A percentile compares a stretch with the other conserved stretches of the same genome.
phyloP scores from a whole-genome alignment of 1,140 invertebrate genomes.

The Arion vulgaris region DNA sequence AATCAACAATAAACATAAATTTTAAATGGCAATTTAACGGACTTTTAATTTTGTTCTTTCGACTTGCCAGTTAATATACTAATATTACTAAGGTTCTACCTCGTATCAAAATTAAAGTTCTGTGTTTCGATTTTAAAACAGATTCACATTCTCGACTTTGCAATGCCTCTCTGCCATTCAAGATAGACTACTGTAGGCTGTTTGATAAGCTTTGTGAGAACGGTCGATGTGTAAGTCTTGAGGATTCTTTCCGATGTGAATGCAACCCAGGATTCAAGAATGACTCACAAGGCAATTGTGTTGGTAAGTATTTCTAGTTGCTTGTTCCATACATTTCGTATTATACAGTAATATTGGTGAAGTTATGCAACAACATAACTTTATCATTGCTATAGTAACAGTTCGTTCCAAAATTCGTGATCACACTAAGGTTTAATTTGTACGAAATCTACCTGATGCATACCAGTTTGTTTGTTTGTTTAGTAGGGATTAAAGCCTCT shows the following conservation, averaged over 20 bases:
- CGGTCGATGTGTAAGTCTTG: constrained; percentile 84
- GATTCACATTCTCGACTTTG: constrained; percentile 70
- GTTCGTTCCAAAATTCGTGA: too few relatives aligned
- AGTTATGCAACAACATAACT: background rate
- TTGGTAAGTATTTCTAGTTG: constrained; percentile 41
- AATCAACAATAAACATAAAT: too few relatives aligned
- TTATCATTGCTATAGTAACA: background rate
- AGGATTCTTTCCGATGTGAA: constrained; percentile 81
- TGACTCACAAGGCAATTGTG: constrained; percentile 76
- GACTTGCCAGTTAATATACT: too few relatives aligned
- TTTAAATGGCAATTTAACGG: too few relatives aligned
- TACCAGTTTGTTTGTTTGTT: too few relatives aligned
- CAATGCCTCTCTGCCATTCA: constrained; percentile 42
- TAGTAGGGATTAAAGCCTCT: too few relatives aligned
- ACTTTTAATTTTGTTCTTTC: too few relatives aligned
- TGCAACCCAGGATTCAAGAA: constrained; percentile 86
- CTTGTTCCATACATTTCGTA: background rate
- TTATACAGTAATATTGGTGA: background rate
- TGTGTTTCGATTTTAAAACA: constrained; percentile 40
- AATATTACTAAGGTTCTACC: too few relatives aligned
- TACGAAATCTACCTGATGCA: too few relatives aligned
- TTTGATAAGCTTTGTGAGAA: constrained; percentile 84
- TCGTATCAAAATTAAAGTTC: too few relatives aligned
- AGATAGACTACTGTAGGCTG: constrained; percentile 77
- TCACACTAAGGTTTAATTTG: too few relatives aligned